phyloP scores from a whole-genome alignment of 2,797 vertebrate genomes.

The Peromyscus attwateri region DNA sequence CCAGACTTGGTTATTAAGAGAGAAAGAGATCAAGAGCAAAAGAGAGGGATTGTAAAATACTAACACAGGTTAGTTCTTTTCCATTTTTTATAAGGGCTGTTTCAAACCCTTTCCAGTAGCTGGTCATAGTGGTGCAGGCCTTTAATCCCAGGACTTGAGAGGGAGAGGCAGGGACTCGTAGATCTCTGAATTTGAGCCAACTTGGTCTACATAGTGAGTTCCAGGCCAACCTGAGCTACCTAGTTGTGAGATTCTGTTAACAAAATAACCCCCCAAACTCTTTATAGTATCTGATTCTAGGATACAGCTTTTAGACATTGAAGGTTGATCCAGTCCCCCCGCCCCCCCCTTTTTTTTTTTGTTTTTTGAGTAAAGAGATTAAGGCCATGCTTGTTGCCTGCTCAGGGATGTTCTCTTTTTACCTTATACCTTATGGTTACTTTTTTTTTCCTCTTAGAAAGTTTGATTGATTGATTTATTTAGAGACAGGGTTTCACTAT shows the following conservation, averaged over 20 bases:
- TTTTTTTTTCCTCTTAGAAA: background rate
- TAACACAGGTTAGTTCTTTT: constrained; percentile 28
- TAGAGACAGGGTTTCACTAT: background rate
- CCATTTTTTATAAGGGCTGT: background rate
- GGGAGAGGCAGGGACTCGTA: background rate
- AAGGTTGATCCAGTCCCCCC: background rate
- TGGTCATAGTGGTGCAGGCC: background rate
- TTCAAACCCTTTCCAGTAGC: constrained; percentile 25
- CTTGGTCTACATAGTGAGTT: background rate
- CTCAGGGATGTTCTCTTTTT: background rate
- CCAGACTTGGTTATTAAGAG: background rate
- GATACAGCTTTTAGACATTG: constrained; percentile 12
- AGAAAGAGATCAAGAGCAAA: background rate
- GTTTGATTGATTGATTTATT: background rate
- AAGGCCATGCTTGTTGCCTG: background rate
- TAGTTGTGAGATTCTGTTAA: background rate
- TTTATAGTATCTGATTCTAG: background rate
- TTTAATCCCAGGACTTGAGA: background rate
- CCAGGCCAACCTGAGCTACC: background rate
- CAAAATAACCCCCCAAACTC: background rate
- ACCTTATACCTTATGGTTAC: background rate
- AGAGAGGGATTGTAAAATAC: constrained; percentile 2
- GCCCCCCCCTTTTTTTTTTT: background rate
- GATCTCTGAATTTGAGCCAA: background rate
- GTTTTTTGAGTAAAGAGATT: background rate